Conservation (phyloP, 2,113 vertebrate genomes). For the Epinephelus lanceolatus region DNA sequence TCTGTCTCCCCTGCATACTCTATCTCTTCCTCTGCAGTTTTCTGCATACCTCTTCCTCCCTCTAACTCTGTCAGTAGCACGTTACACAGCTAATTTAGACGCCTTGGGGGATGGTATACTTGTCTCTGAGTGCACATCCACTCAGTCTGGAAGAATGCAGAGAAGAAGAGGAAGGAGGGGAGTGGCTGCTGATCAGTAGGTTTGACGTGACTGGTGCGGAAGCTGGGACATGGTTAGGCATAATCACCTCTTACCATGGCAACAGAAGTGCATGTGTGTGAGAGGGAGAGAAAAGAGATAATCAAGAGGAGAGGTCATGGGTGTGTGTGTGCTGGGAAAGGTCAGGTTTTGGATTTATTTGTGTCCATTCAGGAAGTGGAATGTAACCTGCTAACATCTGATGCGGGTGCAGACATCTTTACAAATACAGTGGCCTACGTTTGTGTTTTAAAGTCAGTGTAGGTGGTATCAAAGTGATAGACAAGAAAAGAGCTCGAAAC, state of each 20-base stretch:
- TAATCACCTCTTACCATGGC: slow-evolving; percentile 45
- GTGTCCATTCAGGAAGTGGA: not conserved
- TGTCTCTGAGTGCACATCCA: slow-evolving; percentile 10
- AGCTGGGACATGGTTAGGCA: not conserved
- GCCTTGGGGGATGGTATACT: not conserved
- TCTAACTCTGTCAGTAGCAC: not conserved
- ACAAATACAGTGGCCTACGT: too few relatives aligned
- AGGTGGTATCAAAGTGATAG: not conserved
- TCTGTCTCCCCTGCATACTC: not conserved
- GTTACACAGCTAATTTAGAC: slow-evolving; percentile 6
- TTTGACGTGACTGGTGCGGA: slow-evolving; percentile 7
- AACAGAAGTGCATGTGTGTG: slow-evolving; percentile 3
- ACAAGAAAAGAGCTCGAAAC: too few relatives aligned
- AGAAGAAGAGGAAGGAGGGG: not conserved
- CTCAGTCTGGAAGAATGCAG: not conserved
- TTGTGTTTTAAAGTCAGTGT: not conserved
- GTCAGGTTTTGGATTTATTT: slow-evolving; percentile 5
- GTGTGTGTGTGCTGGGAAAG: not conserved
- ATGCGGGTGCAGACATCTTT: not conserved
- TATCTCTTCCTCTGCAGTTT: slow-evolving; percentile 1
- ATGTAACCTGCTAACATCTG: not conserved
- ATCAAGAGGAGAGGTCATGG: too few relatives aligned
- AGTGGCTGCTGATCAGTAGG: not conserved
- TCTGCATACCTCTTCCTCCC: not conserved
- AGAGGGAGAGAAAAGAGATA: not conserved